phyloP scores from a whole-genome alignment of 2,113 vertebrate genomes.

The Tinamus guttatus region DNA sequence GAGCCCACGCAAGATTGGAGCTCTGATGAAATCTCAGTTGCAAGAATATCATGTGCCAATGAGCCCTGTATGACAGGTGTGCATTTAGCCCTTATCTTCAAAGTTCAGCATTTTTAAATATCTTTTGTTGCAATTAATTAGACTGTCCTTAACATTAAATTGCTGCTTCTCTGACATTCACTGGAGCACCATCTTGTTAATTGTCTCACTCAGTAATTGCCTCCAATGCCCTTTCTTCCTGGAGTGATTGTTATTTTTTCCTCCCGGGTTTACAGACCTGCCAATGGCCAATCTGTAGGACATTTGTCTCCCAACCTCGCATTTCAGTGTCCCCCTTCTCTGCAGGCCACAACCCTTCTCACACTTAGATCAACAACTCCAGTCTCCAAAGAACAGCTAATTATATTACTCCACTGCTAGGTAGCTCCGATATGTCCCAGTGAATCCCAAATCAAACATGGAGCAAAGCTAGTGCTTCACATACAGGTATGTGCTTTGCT shows the following conservation, averaged over 20 bases:
- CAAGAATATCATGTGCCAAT: not conserved
- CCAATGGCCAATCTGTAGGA: not conserved
- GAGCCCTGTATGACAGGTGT: not conserved
- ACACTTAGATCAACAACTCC: not conserved
- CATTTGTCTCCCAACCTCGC: not conserved
- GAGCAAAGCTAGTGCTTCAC: not conserved
- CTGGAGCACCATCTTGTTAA: not conserved
- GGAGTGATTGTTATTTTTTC: not conserved
- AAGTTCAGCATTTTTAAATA: not conserved
- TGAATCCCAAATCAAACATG: not conserved
- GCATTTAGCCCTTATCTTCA: not conserved
- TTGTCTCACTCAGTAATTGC: not conserved
- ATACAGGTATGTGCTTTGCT: not conserved
- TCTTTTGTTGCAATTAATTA: not conserved
- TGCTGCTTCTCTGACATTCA: not conserved
- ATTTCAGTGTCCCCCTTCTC: constrained; percentile 16
- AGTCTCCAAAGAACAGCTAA: not conserved
- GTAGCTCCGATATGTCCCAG: not conserved
- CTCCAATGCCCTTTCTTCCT: not conserved
- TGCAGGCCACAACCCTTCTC: not conserved
- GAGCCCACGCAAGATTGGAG: not conserved
- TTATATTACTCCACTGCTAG: not conserved
- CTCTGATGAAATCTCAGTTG: not conserved
- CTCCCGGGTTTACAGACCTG: not conserved
- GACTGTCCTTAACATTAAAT: not conserved